phyloP scores from a whole-genome alignment of 2,888 invertebrate species.

The Tiliacea citrago region DNA sequence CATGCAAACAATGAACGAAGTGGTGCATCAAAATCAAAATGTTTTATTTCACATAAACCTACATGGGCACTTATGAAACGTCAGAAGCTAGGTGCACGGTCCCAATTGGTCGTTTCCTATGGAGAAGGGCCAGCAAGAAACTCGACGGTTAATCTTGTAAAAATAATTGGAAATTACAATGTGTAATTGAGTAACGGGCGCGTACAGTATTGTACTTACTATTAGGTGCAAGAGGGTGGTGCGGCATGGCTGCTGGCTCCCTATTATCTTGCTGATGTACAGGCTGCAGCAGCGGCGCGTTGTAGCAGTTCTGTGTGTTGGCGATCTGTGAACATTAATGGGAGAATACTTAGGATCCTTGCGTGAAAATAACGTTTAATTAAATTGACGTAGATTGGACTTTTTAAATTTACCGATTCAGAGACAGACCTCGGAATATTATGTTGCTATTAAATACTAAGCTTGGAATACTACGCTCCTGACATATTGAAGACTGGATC shows the following conservation, averaged over 20 bases:
- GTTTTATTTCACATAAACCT: not conserved
- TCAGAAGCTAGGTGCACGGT: not conserved
- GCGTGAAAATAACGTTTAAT: not conserved
- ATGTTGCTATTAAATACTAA: not conserved
- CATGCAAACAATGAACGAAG: too few species aligned
- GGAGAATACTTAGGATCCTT: not conserved
- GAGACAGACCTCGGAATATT: not conserved
- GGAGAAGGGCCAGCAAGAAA: not conserved
- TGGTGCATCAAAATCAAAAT: not conserved
- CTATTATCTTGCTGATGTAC: slow-evolving; percentile 78
- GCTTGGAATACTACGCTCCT: not conserved
- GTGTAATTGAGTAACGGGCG: not conserved
- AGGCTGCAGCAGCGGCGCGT: slow-evolving; percentile 84
- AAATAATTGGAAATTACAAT: not conserved
- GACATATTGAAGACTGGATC: not conserved
- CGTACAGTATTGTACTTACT: slow-evolving; percentile 70
- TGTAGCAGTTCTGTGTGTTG: slow-evolving; percentile 84
- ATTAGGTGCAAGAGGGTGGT: slow-evolving; percentile 80
- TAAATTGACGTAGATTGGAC: not conserved
- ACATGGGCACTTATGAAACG: not conserved
- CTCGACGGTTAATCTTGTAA: too few species aligned
- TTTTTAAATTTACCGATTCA: not conserved
- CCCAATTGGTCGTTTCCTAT: not conserved
- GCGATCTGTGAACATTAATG: slow-evolving; percentile 75
- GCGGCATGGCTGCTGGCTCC: slow-evolving; percentile 74